phyloP scores from a whole-genome alignment of 2,888 invertebrate genomes.

The Hermodice carunculata region DNA sequence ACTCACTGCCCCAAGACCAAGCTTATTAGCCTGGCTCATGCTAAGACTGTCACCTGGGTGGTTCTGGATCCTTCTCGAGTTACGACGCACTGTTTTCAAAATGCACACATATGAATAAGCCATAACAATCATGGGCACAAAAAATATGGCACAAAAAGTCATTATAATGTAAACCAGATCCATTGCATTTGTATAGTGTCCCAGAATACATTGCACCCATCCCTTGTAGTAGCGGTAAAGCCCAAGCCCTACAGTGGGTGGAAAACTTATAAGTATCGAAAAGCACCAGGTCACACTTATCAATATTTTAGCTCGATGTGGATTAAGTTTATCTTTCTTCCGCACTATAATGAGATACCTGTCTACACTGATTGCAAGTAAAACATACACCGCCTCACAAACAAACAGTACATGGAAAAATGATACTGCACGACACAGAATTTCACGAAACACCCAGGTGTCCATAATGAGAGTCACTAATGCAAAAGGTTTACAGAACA shows the following conservation, averaged over 20 bases:
- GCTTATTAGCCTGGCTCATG: slow-evolving; percentile 40
- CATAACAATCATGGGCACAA: slow-evolving; percentile 51
- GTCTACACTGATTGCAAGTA: slow-evolving; percentile 57
- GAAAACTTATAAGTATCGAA: slow-evolving; percentile 40
- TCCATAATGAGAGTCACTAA: slow-evolving; percentile 40
- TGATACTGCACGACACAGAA: slow-evolving; percentile 40
- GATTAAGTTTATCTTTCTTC: slow-evolving; percentile 48
- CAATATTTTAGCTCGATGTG: slow-evolving; percentile 41
- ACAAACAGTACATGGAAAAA: slow-evolving; percentile 48
- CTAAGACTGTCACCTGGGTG: slow-evolving; percentile 7
- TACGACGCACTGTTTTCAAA: slow-evolving; percentile 47
- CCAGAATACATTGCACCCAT: slow-evolving; percentile 31
- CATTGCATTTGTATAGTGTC: not conserved
- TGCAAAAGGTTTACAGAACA: slow-evolving; percentile 50
- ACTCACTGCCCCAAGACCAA: slow-evolving; percentile 19
- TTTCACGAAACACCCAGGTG: slow-evolving; percentile 39
- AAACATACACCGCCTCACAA: slow-evolving; percentile 46
- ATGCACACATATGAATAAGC: slow-evolving; percentile 50
- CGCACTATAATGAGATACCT: slow-evolving; percentile 57
- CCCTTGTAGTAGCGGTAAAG: slow-evolving; percentile 31
- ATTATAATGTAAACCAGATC: slow-evolving; percentile 42
- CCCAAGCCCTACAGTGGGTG: slow-evolving; percentile 49
- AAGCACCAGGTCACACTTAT: slow-evolving; percentile 43
- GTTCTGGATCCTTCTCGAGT: slow-evolving; percentile 39
- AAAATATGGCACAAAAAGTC: slow-evolving; percentile 41